phyloP scores from a whole-genome alignment of 2,888 invertebrate genomes.

The Nycteola revayana region DNA sequence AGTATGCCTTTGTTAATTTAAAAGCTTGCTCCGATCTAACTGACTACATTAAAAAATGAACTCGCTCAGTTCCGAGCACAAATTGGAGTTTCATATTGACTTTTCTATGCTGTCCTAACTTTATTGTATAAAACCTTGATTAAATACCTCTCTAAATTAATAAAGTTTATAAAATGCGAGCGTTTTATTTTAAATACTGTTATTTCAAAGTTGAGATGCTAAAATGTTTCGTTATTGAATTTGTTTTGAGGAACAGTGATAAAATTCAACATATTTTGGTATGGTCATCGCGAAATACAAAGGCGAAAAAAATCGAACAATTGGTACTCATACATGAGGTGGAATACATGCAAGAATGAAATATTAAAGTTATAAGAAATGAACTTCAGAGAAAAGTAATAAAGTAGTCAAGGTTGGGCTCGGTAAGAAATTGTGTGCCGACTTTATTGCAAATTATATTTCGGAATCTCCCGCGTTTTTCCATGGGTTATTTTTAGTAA shows the following conservation, averaged over 20 bases:
- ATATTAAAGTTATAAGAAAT: constrained; percentile 51
- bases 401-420: constrained; percentile 57
- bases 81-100: constrained; percentile 41
- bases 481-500: constrained; percentile 32
- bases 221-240: constrained; percentile 9
- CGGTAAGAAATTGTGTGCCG: constrained; percentile 53
- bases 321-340: constrained; percentile 40
- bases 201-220: neutral
- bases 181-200: too few relatives aligned
- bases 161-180: too few relatives aligned
- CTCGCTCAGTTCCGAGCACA: constrained; percentile 24
- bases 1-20: constrained; percentile 68
- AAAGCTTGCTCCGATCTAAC: constrained; percentile 52
- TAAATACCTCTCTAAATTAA: constrained; percentile 23
- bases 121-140: constrained; percentile 29
- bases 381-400: constrained; percentile 60
- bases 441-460: constrained; percentile 67
- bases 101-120: constrained; percentile 30
- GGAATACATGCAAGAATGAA: constrained; percentile 40
- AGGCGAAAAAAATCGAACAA: constrained; percentile 46
- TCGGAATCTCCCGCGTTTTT: constrained; percentile 36
- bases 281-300: constrained; percentile 39
- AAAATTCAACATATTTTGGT: constrained; percentile 34
- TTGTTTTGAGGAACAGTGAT: too few relatives aligned
- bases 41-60: constrained; percentile 45